Base-by-base conservation (phyloP, 2,888 invertebrate species). In the Lasioglossum vierecki region DNA sequence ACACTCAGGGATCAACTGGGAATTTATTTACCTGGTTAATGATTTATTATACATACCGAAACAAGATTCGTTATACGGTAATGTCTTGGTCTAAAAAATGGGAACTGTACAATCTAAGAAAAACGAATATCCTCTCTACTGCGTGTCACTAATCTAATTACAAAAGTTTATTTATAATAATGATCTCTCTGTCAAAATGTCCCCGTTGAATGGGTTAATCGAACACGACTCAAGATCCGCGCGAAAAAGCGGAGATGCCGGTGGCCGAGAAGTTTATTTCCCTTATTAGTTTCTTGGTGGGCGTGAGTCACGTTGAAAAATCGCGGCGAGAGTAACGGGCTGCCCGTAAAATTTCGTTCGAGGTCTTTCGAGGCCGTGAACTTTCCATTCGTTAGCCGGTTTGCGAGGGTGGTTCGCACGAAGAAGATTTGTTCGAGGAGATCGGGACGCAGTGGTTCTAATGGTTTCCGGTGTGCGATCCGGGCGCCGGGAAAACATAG, bases 401-500 rank as follows among this genome's bases (percentile, higher is more conserved):
- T 53, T n/a, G 30, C 6, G 35, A 60, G 44, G 63, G 46, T 35
- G 35, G 39, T 46, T 53, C 41, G 76, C 72, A 60, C 57, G 78
- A 41, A 44, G 63, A 84, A 82, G 84, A 87, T 88, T 88, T 84
- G 88, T 87, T 79, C 80, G 79, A 63, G 60, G 35, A 72, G 77
- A 76, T 76, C 68, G 81, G 39, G 68, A 72, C n/a, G 71, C 60
- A 35, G 57, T 39, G 81, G 22, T 76, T 63, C 80, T 75, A 83
- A 83, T 77, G 80, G 75, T 72, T 75, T 68, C 78, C 77, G 68
- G 68, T 22, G 77, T 76, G 70, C 53, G 84, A 79, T 82, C 68
- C 71, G 71, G 63, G 75, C 41, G 66, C 39, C 46, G 72, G 71
- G 85, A 74, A 86, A 88, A 89, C 76, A 26, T 82, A 84, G 72